Evolutionary conservation across 2,888 invertebrate species (phyloP).

Genomic region (Eledona agricola): DNA sequence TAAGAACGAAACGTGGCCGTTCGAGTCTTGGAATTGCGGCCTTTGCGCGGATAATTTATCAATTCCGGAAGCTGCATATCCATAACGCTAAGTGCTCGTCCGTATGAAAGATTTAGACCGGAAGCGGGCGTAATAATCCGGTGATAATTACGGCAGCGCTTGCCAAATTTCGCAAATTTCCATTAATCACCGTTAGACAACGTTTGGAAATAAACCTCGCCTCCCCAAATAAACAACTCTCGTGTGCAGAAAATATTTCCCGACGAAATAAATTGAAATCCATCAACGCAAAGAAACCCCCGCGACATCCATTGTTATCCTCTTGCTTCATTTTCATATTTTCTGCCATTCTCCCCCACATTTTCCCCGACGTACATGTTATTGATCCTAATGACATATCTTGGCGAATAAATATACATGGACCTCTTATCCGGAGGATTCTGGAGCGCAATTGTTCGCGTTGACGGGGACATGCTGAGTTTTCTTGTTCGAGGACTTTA

Average conservation of each 20-base stretch:
- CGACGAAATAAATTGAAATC: slow-evolving; percentile 61
- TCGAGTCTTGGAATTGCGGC: too few relatives aligned
- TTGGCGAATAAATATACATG: slow-evolving; percentile 53
- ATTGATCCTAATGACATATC: slow-evolving; percentile 62
- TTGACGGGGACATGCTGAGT: slow-evolving; percentile 39
- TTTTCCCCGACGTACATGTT: slow-evolving; percentile 55
- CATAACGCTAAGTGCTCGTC: not conserved
- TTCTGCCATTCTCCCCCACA: slow-evolving; percentile 37
- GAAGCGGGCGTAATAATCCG: slow-evolving; percentile 12
- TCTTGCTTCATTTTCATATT: slow-evolving; percentile 61
- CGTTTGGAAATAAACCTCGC: slow-evolving; percentile 30
- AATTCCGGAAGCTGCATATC: too few relatives aligned
- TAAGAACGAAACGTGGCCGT: too few relatives aligned
- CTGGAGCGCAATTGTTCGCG: slow-evolving; percentile 38
- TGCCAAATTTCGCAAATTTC: slow-evolving; percentile 31
- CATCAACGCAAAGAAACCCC: slow-evolving; percentile 57
- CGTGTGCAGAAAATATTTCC: slow-evolving; percentile 38
- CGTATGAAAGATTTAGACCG: slow-evolving; percentile 11
- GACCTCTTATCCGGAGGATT: slow-evolving; percentile 36
- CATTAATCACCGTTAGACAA: slow-evolving; percentile 32
- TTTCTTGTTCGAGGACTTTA: slow-evolving; percentile 42
- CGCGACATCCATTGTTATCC: slow-evolving; percentile 60
- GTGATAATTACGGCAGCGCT: slow-evolving; percentile 6
- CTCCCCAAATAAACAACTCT: slow-evolving; percentile 31
- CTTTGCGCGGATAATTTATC: too few relatives aligned